Conservation (phyloP, 2,113 vertebrate species). For the Cepphus grylle region DNA sequence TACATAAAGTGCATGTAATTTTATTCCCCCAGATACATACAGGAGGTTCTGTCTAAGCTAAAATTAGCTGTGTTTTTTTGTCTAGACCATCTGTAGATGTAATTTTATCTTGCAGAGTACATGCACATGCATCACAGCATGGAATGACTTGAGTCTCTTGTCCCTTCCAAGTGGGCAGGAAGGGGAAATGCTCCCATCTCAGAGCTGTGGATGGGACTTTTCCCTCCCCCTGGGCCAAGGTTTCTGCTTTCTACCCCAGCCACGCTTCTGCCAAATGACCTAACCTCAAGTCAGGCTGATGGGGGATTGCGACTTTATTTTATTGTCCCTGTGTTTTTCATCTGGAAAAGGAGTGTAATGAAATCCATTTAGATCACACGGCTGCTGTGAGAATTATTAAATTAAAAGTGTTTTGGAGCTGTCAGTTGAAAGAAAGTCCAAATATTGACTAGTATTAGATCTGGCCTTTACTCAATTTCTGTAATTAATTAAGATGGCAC, state of each 20-base stretch:
- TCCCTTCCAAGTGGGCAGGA: background rate
- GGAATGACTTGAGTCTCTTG: background rate
- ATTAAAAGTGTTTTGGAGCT: background rate
- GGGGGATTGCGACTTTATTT: background rate
- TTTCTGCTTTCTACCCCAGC: background rate
- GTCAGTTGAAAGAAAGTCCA: background rate
- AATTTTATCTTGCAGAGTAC: background rate
- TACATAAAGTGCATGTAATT: slow-evolving; percentile 42
- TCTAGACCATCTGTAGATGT: slow-evolving; percentile 47
- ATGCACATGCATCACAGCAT: background rate
- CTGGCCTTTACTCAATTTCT: background rate
- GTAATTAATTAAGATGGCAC: background rate
- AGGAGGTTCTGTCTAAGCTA: background rate
- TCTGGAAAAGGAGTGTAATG: background rate
- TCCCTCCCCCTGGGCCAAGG: background rate
- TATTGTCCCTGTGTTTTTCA: background rate
- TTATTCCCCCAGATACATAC: background rate
- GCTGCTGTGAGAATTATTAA: background rate
- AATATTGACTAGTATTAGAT: background rate
- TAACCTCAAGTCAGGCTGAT: background rate
- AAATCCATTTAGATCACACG: background rate
- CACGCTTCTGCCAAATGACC: background rate
- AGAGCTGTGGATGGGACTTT: background rate
- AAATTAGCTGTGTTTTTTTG: slow-evolving; percentile 17
- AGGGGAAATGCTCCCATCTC: background rate